Conservation (phyloP, 2,113 vertebrate genomes). For the Aptenodytes patagonicus region DNA sequence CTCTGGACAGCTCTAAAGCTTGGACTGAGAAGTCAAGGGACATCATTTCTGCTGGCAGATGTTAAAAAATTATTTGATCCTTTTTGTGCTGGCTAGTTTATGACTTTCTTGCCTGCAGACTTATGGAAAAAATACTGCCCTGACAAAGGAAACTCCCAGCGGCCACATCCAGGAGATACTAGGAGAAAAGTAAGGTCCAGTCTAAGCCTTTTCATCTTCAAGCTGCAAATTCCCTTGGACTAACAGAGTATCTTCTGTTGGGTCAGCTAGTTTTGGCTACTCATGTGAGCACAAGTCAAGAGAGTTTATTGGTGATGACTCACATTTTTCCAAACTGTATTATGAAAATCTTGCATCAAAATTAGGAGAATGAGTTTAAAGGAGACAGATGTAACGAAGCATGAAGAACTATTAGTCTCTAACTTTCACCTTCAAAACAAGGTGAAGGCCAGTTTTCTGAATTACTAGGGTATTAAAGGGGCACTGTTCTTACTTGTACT, state of each 20-base stretch:
- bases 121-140: background rate
- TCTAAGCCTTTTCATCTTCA: background rate
- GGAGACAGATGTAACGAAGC: background rate
- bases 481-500: background rate
- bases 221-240: background rate
- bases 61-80: background rate
- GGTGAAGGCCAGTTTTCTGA: background rate
- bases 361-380: background rate
- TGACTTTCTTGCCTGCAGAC: background rate
- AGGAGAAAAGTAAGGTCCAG: background rate
- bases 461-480: background rate
- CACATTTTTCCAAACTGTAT: background rate
- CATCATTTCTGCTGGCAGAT: background rate
- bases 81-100: background rate
- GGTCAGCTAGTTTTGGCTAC: background rate
- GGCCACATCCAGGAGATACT: background rate
- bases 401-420: background rate
- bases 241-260: background rate
- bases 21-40: background rate
- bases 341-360: background rate
- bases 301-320: background rate
- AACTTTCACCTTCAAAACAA: background rate
- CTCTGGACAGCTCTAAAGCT: constrained; percentile 26
- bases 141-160: background rate
- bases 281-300: background rate